Conservation (phyloP, 1,140 invertebrate genomes). For the Brachionus calyciflorus region DNA sequence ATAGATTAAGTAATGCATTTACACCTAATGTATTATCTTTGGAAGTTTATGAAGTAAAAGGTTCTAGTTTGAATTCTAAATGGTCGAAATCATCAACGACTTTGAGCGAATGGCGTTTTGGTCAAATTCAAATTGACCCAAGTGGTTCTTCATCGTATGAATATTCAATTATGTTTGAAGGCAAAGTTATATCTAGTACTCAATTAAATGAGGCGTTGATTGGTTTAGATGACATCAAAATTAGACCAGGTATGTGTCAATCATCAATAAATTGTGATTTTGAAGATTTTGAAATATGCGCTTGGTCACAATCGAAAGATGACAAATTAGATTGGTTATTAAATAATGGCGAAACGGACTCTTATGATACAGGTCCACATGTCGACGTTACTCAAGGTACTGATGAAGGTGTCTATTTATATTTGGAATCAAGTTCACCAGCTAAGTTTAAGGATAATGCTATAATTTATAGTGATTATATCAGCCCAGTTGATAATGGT, state of each 20-base stretch:
- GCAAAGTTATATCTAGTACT: slow-evolving; percentile 45
- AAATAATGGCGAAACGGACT: slow-evolving; percentile 48
- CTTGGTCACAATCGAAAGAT: slow-evolving; percentile 50
- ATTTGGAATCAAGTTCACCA: slow-evolving; percentile 70
- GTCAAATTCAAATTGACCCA: not conserved
- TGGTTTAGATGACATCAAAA: slow-evolving; percentile 29
- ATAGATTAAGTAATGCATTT: not conserved
- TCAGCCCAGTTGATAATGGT: not conserved
- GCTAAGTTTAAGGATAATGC: slow-evolving; percentile 69
- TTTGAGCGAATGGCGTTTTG: not conserved
- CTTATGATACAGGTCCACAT: slow-evolving; percentile 51
- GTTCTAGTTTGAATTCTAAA: not conserved
- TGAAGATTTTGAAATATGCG: slow-evolving; percentile 49
- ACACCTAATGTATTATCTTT: not conserved
- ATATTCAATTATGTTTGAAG: slow-evolving; percentile 33
- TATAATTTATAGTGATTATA: slow-evolving; percentile 64
- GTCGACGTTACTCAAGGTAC: slow-evolving; percentile 33
- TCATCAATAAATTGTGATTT: slow-evolving; percentile 49
- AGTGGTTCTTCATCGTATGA: not conserved
- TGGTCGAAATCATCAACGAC: not conserved
- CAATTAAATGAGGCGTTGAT: slow-evolving; percentile 45
- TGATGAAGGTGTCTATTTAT: slow-evolving; percentile 71
- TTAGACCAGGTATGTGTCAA: not conserved
- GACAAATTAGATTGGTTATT: slow-evolving; percentile 50
- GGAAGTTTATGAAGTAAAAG: not conserved